Base-by-base conservation (phyloP, 2,113 vertebrate species). In the Eidolon helvum region DNA sequence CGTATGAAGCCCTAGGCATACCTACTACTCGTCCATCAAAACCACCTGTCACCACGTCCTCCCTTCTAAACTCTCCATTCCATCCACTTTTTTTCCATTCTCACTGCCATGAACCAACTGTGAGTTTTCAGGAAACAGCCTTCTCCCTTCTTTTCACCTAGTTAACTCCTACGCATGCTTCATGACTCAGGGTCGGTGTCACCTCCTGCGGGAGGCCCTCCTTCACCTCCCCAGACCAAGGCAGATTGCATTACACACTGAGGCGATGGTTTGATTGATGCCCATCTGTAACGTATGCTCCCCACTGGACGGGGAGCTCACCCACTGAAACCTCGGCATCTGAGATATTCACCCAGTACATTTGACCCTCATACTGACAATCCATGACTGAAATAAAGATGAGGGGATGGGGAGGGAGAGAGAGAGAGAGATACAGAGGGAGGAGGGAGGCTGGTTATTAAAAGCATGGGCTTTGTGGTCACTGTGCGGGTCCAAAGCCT, bases 131-230 rank as follows among this genome's bases (percentile, higher is more conserved):
- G 19, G 22, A 57, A 63, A 85, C 43, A 75, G 26, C 43, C 14
- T 78, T 75, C 33, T 91, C 53, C 72, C 43, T 82, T 53, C 45
- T 78, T 91, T 68, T 40, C 7, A 26, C 5, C 55, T 40, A 48
- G 9, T 74, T 48, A 82, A 53, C 30, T 28, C 75, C 78, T 53
- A 61, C n/a, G 72, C 16, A 21, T 87, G 68, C 79, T 84, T 90
- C 33, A 79, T 59, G 15, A 22, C 11, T 30, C 63, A 83, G 8
- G 40, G 21, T 28, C 40, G 40, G 35, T 10, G 45, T 10, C 35
- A 7, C 57, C 63, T 84, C 75, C 82, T 91, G 72, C 28, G 28
- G 43, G 71, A 97, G 74, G 94, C 48, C 82, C n/a, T 96, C 72
- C 61, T 21, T 43, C 43, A 63, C 28, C 19, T 33, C 7, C 15